Percentiles rank a stretch among this genome's conserved stretches.
Conservation (phyloP, 1,140 invertebrate species). For the Teleopsis dalmanni region DNA sequence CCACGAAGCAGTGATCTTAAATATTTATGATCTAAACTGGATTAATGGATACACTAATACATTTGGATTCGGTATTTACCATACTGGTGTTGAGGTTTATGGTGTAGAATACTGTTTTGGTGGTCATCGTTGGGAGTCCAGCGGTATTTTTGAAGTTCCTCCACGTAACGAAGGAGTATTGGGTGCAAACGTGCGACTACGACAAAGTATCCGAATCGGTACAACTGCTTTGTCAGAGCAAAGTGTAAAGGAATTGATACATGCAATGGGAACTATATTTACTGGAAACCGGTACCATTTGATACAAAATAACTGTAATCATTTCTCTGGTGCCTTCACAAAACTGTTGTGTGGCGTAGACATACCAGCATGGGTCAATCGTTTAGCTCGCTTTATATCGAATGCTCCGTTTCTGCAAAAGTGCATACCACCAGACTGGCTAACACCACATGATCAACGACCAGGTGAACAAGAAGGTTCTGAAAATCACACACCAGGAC, state of each 20-base stretch:
- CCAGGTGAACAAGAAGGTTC: too few relatives aligned
- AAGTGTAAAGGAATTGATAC: neutral
- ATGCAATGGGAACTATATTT: neutral
- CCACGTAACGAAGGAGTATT: neutral
- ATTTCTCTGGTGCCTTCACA: neutral
- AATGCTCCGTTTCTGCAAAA: neutral
- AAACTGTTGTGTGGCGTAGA: neutral
- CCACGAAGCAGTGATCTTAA: neutral
- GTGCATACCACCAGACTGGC: too few relatives aligned
- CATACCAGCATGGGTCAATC: neutral
- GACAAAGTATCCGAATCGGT: neutral
- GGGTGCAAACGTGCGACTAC: neutral
- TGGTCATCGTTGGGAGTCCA: neutral
- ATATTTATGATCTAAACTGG: neutral
- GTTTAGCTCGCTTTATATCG: neutral
- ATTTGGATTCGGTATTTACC: neutral
- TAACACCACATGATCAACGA: too few relatives aligned
- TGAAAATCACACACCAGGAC: too few relatives aligned
- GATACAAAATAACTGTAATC: neutral
- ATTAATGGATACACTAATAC: neutral
- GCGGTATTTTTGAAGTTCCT: neutral
- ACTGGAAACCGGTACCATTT: neutral
- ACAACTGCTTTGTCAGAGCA: neutral
- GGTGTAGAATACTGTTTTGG: neutral
- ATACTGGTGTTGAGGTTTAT: neutral